Base-by-base conservation (phyloP, 2,888 invertebrate genomes). In the Mycalesis mineus region DNA sequence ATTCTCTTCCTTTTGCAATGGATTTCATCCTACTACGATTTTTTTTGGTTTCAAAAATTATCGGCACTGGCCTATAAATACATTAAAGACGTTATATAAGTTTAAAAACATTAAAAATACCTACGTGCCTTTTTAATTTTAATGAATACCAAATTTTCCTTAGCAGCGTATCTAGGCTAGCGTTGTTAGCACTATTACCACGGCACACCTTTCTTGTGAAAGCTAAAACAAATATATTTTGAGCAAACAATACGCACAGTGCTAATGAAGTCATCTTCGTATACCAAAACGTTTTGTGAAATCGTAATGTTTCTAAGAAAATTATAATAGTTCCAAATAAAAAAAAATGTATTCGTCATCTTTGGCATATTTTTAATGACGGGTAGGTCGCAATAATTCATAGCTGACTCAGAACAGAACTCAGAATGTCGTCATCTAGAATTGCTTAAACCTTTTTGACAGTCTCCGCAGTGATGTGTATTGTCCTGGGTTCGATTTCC, bases 131-230 rank as follows among this genome's bases (percentile, higher is more conserved):
- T n/a, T n/a, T n/a, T n/a, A n/a, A n/a, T n/a, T n/a, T n/a, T n/a
- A n/a, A n/a, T n/a, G n/a, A n/a, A n/a, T n/a, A n/a, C n/a, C 7
- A 14, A 29, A 31, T 22, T 15, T 15, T 39, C 29, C 13, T 45
- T 40, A 40, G 49, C 22, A 22, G 22, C 42, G 22, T 15, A 84
- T 80, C 65, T 76, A 69, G 84, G 84, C 80, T 82, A 75, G 69
- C 67, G 63, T 63, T 82, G 78, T 88, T 86, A 85, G 78, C 84
- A 78, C 78, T 73, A 74, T 74, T 75, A 71, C 48, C 44, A 68
- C 65, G 66, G 68, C 69, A 64, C 68, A 73, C 73, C 76, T 82
- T 82, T 79, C 78, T 77, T 73, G 78, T 84, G 86, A 88, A 87
- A 88, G 84, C 73, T 78, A 71, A 66, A 61, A 69, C 74, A 81